Evolutionary conservation across 2,113 vertebrate species (phyloP), one percentile per base, ranked within the genome.

Genomic region (Connochaetes taurinus): DNA sequence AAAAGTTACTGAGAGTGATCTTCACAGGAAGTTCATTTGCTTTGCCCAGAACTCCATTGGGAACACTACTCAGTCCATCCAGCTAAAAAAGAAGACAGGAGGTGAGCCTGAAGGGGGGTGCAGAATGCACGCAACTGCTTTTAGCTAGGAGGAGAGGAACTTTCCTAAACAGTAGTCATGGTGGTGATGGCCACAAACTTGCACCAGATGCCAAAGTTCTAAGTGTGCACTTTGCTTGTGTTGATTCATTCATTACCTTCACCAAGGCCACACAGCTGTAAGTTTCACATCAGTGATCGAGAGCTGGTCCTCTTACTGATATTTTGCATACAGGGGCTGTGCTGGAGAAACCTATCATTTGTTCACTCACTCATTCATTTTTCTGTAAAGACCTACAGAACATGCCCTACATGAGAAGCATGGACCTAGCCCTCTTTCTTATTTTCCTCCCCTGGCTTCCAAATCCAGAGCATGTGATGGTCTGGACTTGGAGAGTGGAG

Each of bases 1-100:
- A n/a, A 94, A 99, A 97, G 99, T 99, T 94, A 99, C 98, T 0
- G 87, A 89, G 92, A 97, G 92, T 3, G 98, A 99, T 96, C 95
- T 99, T 83, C 97, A 27, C 71, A 98, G 97, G 92, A 99, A 90
- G 1, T 99, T 99, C 52, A 98, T 98, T 0, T 99, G 99, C 91
- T 97, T 99, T 90, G 99, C 99, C 92, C 98, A 98, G 60, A 99
- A 99, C 95, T 98, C 96, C 2, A 36, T 98, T 5, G 99, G 99
- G n/a, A 99, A 98, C 36, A 55, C 23, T 7, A 99, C 92, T 0
- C 97, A 91, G 76, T 98, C 98, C 14, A 78, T 99, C 94, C 99
- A 78, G 29, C 98, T 99, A 53, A 98, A 95, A 96, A 94, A 97
- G 84, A 99, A 98, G 96, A 96, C 95, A 87, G 94, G 47, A 98